Base-by-base conservation (phyloP, 2,888 invertebrate genomes). In the Acanthosepion pharaonis region DNA sequence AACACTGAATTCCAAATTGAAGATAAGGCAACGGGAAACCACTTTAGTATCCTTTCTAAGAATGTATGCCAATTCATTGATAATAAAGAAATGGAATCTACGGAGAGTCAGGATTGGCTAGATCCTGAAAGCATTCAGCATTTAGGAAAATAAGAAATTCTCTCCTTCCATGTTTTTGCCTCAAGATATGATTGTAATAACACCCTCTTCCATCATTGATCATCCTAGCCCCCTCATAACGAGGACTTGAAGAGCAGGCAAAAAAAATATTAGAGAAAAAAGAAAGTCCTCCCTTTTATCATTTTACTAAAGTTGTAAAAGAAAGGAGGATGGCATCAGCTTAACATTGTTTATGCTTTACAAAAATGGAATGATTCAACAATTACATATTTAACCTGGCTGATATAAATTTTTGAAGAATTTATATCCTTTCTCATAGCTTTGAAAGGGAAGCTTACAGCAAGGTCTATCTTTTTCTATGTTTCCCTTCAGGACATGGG, bases 181-280 rank as follows among this genome's bases (percentile, higher is more conserved):
- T 49, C 48, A 0, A 92, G 42, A 42, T 92, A 6, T 42, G 23
- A 92, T 49, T n/a, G 78, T 28, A 28, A 78, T 78, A n/a, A 78
- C 8, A 28, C 42, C 92, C 92, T 42, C 92, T 20, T 48, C 20
- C 92, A 8, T n/a, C 78, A 78, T 78, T 78, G 78, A 28, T 78
- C 78, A 78, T 78, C 28, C 78, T 5, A n/a, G 9, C 0, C 28
- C 8, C n/a, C n/a, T n/a, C n/a, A 78, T 78, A n/a, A 78, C 78
- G 28, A 78, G n/a, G 78, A 78, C 78, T n/a, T 78, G 78, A 78
- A n/a, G 78, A 78, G n/a, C n/a, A 78, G n/a, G n/a, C 78, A 78
- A 78, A 28, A 78, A 78, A 78, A 78, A 78, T n/a, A 78, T n/a
- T 78, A 6, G 8, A 78, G 28, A n/a, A n/a, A n/a, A 78, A n/a